These are phyloP conservation scores for Limenitis camilla DNA, from an alignment of 2,888 invertebrate species.

Conservation along the genomic window DNA sequence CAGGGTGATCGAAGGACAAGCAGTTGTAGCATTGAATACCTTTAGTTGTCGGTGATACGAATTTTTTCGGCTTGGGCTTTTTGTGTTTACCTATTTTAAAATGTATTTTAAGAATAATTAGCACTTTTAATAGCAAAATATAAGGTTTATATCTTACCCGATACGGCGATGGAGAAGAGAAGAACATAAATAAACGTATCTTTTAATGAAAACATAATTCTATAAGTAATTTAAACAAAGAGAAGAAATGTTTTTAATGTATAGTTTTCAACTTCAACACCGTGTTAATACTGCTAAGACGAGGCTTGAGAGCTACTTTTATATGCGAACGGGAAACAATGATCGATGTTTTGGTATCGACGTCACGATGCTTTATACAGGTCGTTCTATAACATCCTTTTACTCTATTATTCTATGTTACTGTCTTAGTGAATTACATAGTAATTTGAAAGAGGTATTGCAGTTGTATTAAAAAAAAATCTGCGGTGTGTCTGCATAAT, in stretches of 20 bases:
- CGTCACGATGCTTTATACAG: conserved; percentile 25
- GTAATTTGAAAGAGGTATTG: too few relatives aligned
- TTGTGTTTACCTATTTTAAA: conserved; percentile 50
- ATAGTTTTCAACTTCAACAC: conserved; percentile 6
- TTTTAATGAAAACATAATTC: conserved; percentile 36
- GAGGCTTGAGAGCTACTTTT: conserved; percentile 29
- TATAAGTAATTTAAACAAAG: not conserved
- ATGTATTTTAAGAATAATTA: too few relatives aligned
- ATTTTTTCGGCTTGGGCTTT: conserved; percentile 59
- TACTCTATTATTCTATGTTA: not conserved
- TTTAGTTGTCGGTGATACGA: conserved; percentile 52
- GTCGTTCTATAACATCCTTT: conserved; percentile 20
- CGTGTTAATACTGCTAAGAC: conserved; percentile 15
- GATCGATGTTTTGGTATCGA: conserved; percentile 35
- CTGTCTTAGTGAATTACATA: not conserved
- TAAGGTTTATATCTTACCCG: too few relatives aligned
- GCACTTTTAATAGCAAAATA: too few relatives aligned
- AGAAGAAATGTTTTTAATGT: not conserved
- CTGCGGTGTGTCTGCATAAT: too few relatives aligned
- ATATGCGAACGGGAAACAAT: conserved; percentile 34
- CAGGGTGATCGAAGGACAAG: conserved; percentile 65
- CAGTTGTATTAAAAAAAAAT: too few relatives aligned
- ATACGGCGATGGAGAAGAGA: conserved; percentile 42
- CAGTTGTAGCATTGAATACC: conserved; percentile 69
- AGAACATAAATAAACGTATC: conserved; percentile 42